Evolutionary conservation across 2,113 vertebrate species (phyloP), one percentile per base, ranked within the genome.

Genomic region (Heterotilapia buettikoferi): DNA sequence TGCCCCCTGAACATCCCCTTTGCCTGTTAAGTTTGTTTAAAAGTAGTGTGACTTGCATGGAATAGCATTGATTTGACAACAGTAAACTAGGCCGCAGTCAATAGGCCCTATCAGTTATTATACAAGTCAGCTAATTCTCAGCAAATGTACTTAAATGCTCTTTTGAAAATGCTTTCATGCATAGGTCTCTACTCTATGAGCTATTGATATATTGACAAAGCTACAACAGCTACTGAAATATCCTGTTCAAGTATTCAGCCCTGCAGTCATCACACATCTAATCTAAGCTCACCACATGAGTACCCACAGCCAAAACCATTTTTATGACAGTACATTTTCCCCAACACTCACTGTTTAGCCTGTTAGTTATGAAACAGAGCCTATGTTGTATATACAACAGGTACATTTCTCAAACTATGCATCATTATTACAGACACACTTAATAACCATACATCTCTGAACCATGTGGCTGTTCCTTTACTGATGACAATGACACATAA

Each of bases 161-260:
- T 95, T 96, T 96, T 96, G 95, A 97, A 97, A 96, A 96, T 90
- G 94, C 95, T 95, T 96, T 94, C 94, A 94, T 90, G 91, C 88
- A 93, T 93, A 88, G 88, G 92, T 94, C 95, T 94, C 92, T 93
- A 95, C 91, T 95, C 92, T 93, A 93, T 94, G 91, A 95, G 92
- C 91, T 96, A 97, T 97, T 96, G 96, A 97, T 94, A 86, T 96
- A 97, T 97, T 94, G 97, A 97, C 95, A 93, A 90, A 90, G 91
- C 95, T 95, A 95, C 96, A 97, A 96, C 93, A 92, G 93, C 95
- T 89, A 91, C 94, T 95, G 92, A 96, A 96, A 96, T 95, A 96
- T 96, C 96, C 96, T 96, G 96, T 94, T 97, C 95, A 96, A 96
- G 96, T 95, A 97, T 97, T 97, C 96, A 96, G 95, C 95, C 93